phyloP scores from a whole-genome alignment of 2,113 vertebrate genomes.

The Vulpes lagopus region DNA sequence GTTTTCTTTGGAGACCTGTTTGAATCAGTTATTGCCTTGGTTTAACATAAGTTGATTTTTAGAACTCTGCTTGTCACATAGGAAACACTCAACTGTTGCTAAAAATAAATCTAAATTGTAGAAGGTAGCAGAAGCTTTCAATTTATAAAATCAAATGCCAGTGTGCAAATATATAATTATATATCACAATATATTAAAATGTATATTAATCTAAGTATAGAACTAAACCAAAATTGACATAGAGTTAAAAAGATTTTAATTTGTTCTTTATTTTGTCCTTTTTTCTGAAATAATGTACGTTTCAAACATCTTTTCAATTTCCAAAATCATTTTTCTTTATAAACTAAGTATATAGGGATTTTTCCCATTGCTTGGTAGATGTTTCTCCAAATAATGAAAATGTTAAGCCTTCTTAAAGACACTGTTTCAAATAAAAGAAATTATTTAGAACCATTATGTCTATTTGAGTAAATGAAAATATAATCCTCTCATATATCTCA shows the following conservation, averaged over 20 bases:
- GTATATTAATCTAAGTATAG: slow-evolving; percentile 18
- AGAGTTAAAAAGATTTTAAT: not conserved
- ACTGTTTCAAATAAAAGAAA: not conserved
- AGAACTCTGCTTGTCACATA: not conserved
- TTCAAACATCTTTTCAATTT: not conserved
- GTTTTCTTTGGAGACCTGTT: not conserved
- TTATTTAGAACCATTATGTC: not conserved
- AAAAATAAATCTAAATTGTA: slow-evolving; percentile 20
- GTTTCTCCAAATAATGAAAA: not conserved
- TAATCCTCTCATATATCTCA: not conserved
- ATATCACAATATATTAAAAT: not conserved
- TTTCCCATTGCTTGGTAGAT: not conserved
- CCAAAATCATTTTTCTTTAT: not conserved
- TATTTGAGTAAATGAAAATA: not conserved
- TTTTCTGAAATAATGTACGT: not conserved
- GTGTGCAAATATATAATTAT: not conserved
- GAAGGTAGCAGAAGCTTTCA: not conserved
- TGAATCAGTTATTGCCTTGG: not conserved
- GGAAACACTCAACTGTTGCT: not conserved
- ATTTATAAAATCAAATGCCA: not conserved
- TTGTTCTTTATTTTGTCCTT: slow-evolving; percentile 4
- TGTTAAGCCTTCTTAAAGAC: not conserved
- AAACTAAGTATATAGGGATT: not conserved
- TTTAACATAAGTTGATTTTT: not conserved
- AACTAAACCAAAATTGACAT: not conserved